Conservation (phyloP, 2,888 invertebrate genomes). For the Drosophila anomalata region DNA sequence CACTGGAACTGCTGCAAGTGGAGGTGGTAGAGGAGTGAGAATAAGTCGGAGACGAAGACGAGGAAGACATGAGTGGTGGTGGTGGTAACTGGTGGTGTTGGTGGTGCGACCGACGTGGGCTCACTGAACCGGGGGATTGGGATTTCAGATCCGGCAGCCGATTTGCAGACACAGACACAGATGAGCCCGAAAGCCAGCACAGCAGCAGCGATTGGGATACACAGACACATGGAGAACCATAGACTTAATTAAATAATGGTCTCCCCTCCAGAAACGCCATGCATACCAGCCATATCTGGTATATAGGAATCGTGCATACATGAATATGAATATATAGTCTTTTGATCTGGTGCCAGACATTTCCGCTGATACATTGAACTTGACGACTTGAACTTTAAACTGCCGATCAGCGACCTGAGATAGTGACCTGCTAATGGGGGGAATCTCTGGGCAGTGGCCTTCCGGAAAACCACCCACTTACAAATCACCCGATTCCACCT, state of each 20-base stretch:
- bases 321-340: slow-evolving; percentile 14
- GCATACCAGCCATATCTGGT: neutral
- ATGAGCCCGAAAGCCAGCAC: neutral
- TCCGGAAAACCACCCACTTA: slow-evolving; percentile 19
- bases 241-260: slow-evolving; percentile 67
- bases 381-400: slow-evolving; percentile 13
- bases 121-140: slow-evolving; percentile 55
- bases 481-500: neutral
- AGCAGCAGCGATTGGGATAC: slow-evolving; percentile 2
- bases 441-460: slow-evolving; percentile 26
- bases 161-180: slow-evolving; percentile 54
- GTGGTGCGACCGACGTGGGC: slow-evolving; percentile 52
- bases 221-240: slow-evolving; percentile 15
- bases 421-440: slow-evolving; percentile 7
- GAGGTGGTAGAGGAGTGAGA: slow-evolving; percentile 60
- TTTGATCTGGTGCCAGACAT: slow-evolving; percentile 68
- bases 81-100: slow-evolving; percentile 24
- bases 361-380: slow-evolving; percentile 59
- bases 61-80: slow-evolving; percentile 32
- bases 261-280: slow-evolving; percentile 21
- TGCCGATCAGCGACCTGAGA: neutral
- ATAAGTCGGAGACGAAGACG: slow-evolving; percentile 17
- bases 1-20: slow-evolving; percentile 41
- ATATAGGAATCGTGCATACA: slow-evolving; percentile 2
- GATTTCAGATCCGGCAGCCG: slow-evolving; percentile 16